phyloP scores from a whole-genome alignment of 1,140 invertebrate genomes.

The Cyrtorhinus lividipennis region DNA sequence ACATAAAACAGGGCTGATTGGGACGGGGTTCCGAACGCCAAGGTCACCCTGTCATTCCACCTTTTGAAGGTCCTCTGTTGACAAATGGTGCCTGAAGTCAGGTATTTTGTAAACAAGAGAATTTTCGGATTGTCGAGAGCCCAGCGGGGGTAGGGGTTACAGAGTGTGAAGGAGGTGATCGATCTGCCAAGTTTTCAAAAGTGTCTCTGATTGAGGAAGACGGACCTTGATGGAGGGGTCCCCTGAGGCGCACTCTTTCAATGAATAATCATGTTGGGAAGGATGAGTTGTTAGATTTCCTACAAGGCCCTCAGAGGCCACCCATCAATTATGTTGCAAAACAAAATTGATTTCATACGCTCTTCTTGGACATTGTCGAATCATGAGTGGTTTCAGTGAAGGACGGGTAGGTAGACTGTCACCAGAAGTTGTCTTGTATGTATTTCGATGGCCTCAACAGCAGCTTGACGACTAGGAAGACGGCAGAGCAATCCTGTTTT shows the following conservation, averaged over 20 bases:
- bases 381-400: no score
- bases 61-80: background rate
- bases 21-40: background rate
- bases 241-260: background rate
- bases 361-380: no score
- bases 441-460: no score
- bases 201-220: background rate
- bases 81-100: background rate
- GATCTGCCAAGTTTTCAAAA: background rate
- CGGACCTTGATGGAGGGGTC: background rate
- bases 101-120: constrained; percentile 2
- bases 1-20: background rate
- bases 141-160: background rate
- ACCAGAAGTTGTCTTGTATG: no score
- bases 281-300: no score
- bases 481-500: no score
- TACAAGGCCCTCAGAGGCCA: no score
- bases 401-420: no score
- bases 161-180: background rate
- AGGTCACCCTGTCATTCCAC: background rate
- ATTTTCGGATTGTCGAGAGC: constrained; percentile 7
- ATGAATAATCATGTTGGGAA: constrained; percentile 5
- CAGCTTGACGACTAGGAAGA: no score
- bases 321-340: no score
- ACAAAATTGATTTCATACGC: no score